Evolutionary conservation across 2,888 invertebrate genomes (phyloP).

Genomic region (Himalopsyche japonica): DNA sequence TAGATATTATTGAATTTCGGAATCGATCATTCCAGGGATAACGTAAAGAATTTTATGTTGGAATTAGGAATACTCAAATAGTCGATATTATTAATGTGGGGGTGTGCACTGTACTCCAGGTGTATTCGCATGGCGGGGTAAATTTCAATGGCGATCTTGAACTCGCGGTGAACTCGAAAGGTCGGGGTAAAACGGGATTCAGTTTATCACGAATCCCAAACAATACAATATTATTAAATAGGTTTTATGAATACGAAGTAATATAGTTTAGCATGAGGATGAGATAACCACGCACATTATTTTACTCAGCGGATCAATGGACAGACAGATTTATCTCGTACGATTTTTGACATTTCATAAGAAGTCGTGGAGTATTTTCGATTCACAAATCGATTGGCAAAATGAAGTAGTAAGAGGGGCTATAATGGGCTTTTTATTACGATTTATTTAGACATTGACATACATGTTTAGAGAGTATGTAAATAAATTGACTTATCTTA

Average conservation of each 20-base stretch:
- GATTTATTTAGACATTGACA: not conserved
- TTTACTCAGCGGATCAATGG: not conserved
- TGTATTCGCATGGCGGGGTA: not conserved
- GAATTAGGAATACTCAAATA: not conserved
- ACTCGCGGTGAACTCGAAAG: not conserved
- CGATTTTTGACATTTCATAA: not conserved
- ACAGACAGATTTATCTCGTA: not conserved
- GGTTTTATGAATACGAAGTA: too few relatives aligned
- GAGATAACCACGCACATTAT: too few relatives aligned
- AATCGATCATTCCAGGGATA: too few relatives aligned
- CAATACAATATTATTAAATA: too few relatives aligned
- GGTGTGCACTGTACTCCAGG: not conserved
- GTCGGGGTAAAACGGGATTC: not conserved
- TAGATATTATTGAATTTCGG: too few relatives aligned
- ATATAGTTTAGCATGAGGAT: too few relatives aligned
- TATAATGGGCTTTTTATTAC: too few relatives aligned
- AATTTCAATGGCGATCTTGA: not conserved
- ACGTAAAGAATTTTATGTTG: too few relatives aligned
- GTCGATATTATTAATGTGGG: not conserved
- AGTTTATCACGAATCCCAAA: not conserved
- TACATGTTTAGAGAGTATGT: not conserved
- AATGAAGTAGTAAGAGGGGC: too few relatives aligned
- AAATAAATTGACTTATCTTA: not conserved
- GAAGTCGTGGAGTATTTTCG: not conserved
- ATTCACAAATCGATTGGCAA: not conserved